A percentile compares a stretch with the other conserved stretches of the same genome.
Evolutionary conservation across 1,140 invertebrate species (phyloP).

Genomic region (Tigriopus japonicus): DNA sequence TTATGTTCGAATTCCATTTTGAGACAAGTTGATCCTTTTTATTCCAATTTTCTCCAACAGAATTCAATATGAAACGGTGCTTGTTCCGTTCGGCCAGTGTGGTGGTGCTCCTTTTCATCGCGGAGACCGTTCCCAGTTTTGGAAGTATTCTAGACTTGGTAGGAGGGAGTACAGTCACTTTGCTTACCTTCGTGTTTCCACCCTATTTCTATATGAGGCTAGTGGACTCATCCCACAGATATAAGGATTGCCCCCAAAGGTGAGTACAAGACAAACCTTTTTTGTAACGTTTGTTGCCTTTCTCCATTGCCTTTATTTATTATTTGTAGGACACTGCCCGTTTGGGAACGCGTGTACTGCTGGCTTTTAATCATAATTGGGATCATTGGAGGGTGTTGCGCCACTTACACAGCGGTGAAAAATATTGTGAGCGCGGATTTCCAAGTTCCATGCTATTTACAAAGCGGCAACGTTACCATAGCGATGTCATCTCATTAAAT

Average conservation of each 20-base stretch:
- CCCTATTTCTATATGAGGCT: conserved; percentile 56
- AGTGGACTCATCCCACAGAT: conserved; percentile 4
- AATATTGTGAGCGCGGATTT: conserved; percentile 24
- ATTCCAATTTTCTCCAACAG: conserved; percentile 39
- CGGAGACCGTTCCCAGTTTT: conserved; percentile 41
- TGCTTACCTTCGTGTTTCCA: conserved; percentile 63
- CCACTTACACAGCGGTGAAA: conserved; percentile 38
- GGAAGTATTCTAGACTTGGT: conserved; percentile 70
- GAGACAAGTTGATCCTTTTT: no score
- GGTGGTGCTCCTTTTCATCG: conserved; percentile 15
- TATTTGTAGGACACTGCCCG: conserved; percentile 26
- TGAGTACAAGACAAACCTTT: not conserved
- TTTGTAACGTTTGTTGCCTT: not conserved
- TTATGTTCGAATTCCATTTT: no score
- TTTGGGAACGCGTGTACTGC: conserved; percentile 28
- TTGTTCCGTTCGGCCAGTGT: conserved; percentile 16
- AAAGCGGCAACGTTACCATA: not conserved
- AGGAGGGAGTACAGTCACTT: conserved; percentile 57
- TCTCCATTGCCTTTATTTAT: not conserved
- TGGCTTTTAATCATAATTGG: conserved; percentile 40
- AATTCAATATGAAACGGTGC: conserved; percentile 54
- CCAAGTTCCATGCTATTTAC: conserved; percentile 2
- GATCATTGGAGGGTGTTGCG: conserved; percentile 34
- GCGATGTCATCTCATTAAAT: no score
- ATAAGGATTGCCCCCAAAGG: conserved; percentile 9